Conservation (phyloP, 2,888 invertebrate species). For the Ischnura elegans region DNA sequence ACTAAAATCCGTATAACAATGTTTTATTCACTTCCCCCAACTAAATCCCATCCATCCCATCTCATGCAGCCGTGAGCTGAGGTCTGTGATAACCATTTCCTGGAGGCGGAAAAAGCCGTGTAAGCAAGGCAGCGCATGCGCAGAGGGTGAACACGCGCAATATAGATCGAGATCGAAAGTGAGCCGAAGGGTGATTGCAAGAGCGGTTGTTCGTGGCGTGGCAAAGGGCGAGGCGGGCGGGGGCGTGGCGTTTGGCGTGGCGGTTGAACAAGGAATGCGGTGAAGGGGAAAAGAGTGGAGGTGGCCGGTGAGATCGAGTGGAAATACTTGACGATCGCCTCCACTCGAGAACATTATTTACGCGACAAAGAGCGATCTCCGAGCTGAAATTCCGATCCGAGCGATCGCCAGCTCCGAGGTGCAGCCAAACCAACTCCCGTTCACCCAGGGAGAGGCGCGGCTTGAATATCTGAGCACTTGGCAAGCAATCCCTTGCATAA, state of each 20-base stretch:
- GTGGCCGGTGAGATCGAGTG: constrained; percentile 12
- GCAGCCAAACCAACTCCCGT: constrained; percentile 54
- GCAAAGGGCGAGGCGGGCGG: background rate
- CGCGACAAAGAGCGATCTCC: constrained; percentile 5
- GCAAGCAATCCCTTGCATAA: constrained; percentile 27
- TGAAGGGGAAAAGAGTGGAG: constrained; percentile 29
- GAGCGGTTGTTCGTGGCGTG: background rate
- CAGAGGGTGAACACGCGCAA: background rate
- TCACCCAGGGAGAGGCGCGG: constrained; percentile 1
- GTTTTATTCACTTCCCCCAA: background rate
- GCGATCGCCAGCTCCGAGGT: constrained; percentile 6
- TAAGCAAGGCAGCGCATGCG: background rate
- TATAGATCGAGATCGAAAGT: background rate
- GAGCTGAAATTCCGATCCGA: constrained; percentile 36
- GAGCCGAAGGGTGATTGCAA: background rate
- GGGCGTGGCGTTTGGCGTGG: background rate
- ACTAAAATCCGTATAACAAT: no score
- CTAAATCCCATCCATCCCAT: background rate
- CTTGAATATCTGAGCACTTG: constrained; percentile 59
- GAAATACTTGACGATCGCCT: constrained; percentile 47
- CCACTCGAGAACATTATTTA: constrained; percentile 44
- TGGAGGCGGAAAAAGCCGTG: background rate
- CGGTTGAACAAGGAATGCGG: constrained; percentile 23
- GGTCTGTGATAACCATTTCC: background rate
- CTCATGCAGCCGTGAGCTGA: background rate